Evolutionary conservation across 2,888 invertebrate species (phyloP).

Genomic region (Sesamia inferens): DNA sequence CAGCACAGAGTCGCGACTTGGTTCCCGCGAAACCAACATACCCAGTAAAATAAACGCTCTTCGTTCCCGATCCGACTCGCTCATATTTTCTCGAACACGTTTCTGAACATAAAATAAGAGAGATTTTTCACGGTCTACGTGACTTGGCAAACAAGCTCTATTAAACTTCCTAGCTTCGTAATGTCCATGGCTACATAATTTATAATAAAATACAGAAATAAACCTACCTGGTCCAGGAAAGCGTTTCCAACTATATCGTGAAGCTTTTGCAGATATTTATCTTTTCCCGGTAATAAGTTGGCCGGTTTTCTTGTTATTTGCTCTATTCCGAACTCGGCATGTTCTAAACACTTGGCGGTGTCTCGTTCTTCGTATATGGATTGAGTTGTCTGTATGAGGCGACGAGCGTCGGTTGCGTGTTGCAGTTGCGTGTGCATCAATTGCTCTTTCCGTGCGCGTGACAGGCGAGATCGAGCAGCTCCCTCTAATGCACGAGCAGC

Average conservation of each 20-base stretch:
- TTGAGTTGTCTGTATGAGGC: conserved; percentile 76
- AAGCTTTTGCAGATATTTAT: conserved; percentile 80
- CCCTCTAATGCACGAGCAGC: conserved; percentile 80
- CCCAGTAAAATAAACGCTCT: conserved; percentile 85
- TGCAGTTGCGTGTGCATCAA: conserved; percentile 77
- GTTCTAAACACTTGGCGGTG: conserved; percentile 81
- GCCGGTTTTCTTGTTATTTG: conserved; percentile 80
- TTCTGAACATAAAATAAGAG: conserved; percentile 75
- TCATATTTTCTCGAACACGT: conserved; percentile 80
- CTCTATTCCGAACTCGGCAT: conserved; percentile 83
- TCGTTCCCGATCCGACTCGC: conserved; percentile 83
- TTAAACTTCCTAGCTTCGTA: conserved; percentile 49
- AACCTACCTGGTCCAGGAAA: conserved; percentile 83
- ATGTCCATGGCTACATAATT: conserved; percentile 54
- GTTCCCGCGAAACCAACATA: conserved; percentile 83
- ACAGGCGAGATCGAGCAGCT: conserved; percentile 77
- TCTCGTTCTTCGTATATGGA: conserved; percentile 74
- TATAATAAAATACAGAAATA: conserved; percentile 51
- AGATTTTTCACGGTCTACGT: conserved; percentile 64
- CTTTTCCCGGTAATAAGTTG: conserved; percentile 80
- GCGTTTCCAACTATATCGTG: conserved; percentile 80
- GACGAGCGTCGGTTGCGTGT: conserved; percentile 78
- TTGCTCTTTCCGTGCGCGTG: conserved; percentile 76
- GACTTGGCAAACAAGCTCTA: conserved; percentile 65
- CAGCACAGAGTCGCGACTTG: conserved; percentile 83